Conservation (phyloP, 2,888 invertebrate species). For the Uropetala carovei region DNA sequence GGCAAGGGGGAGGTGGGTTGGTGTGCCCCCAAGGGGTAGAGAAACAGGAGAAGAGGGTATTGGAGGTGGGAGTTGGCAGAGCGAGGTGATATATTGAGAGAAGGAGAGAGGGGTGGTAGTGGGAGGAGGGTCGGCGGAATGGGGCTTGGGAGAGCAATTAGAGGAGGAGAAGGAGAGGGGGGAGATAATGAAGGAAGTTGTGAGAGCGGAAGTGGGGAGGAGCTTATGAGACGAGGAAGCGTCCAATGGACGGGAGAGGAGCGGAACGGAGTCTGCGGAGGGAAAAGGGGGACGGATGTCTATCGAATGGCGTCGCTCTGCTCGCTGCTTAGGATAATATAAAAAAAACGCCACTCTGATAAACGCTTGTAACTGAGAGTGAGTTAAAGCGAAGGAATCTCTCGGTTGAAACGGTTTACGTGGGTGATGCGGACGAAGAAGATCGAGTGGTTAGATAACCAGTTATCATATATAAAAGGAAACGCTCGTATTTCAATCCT, state of each 20-base stretch:
- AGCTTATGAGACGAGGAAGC: no score
- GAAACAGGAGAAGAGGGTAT: neutral
- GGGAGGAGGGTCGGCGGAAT: no score
- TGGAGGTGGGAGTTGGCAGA: neutral
- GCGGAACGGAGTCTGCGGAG: no score
- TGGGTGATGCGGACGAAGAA: neutral
- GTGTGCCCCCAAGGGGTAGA: neutral
- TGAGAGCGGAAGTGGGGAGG: no score
- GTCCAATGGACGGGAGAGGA: no score
- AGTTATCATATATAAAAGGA: neutral
- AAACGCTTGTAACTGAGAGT: neutral
- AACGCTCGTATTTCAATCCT: neutral
- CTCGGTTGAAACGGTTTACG: neutral
- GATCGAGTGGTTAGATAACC: neutral
- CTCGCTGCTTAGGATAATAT: neutral
- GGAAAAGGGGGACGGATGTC: neutral
- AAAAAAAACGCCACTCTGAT: neutral
- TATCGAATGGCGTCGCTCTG: neutral
- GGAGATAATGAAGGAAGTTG: neutral
- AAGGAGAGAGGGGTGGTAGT: no score
- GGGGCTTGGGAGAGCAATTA: neutral
- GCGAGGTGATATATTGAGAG: neutral
- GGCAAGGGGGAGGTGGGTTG: neutral
- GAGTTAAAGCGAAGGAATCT: neutral
- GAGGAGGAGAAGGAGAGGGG: neutral